Conservation (phyloP, 2,113 vertebrate species). For the Polypterus bichir region DNA sequence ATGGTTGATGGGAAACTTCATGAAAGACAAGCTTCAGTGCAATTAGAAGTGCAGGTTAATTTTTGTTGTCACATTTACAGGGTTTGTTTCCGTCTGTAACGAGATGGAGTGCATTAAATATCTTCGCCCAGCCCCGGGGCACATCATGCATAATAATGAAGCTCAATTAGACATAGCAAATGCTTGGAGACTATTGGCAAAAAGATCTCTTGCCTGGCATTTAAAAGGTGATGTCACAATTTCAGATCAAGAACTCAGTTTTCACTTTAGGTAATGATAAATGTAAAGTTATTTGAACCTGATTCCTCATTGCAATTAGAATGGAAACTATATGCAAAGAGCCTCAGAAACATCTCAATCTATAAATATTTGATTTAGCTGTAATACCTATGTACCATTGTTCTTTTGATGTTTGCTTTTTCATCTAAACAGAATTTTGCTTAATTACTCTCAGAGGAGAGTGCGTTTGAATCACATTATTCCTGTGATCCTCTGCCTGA, state of each 20-base stretch:
- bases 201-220: no score
- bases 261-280: neutral
- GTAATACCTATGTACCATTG: conserved; percentile 14
- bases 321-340: conserved; percentile 12
- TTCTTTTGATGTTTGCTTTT: conserved; percentile 23
- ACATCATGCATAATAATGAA: neutral
- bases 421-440: conserved; percentile 30
- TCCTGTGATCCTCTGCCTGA: conserved; percentile 23
- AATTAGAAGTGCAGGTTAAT: conserved; percentile 8
- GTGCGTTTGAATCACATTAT: conserved; percentile 23
- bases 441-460: conserved; percentile 37
- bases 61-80: conserved; percentile 6
- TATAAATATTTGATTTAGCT: conserved; percentile 18
- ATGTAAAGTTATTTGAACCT: neutral
- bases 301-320: neutral
- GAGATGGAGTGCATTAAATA: conserved; percentile 1
- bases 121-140: conserved; percentile 4
- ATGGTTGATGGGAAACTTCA: neutral
- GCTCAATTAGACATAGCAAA: no score
- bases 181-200: no score
- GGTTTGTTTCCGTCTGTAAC: neutral
- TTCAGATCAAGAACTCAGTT: no score
- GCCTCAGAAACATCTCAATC: conserved; percentile 8
- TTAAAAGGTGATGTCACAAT: no score
- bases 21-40: neutral